Percentiles rank a stretch among this genome's conserved stretches.
phyloP scores from a whole-genome alignment of 2,888 invertebrate species.

The Argyresthia goedartella region DNA sequence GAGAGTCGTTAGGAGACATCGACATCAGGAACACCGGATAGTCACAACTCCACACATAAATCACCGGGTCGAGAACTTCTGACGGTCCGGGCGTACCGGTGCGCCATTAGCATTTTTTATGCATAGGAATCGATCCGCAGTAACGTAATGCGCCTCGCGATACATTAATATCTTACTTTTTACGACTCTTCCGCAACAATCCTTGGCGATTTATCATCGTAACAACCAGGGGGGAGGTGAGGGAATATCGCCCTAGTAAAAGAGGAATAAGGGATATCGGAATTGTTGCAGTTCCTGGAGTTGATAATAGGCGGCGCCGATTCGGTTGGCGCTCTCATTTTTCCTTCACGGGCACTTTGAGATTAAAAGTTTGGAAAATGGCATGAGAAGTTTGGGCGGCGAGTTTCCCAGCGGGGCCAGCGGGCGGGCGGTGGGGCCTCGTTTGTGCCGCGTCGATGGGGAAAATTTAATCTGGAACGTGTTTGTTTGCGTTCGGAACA shows the following conservation, averaged over 20 bases:
- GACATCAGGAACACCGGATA: conserved; percentile 22
- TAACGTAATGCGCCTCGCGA: conserved; percentile 70
- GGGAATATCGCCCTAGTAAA: background rate
- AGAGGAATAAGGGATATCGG: conserved; percentile 17
- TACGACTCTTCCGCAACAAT: conserved; percentile 68
- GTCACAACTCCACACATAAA: conserved; percentile 54
- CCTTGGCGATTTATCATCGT: conserved; percentile 18
- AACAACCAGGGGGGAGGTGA: background rate
- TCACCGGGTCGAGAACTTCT: conserved; percentile 36
- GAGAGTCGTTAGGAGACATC: conserved; percentile 22
- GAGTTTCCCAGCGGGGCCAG: background rate
- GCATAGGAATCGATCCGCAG: conserved; percentile 68
- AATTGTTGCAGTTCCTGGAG: conserved; percentile 38
- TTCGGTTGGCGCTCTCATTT: conserved; percentile 63
- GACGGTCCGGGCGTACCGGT: conserved; percentile 30
- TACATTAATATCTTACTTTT: conserved; percentile 72
- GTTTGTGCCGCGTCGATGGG: background rate
- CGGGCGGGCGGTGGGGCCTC: background rate
- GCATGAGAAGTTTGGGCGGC: conserved; percentile 48
- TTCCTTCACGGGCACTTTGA: conserved; percentile 70
- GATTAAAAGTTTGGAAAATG: conserved; percentile 69
- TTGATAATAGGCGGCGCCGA: conserved; percentile 68
- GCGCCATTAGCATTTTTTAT: conserved; percentile 69
- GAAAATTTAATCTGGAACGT: too few species aligned
- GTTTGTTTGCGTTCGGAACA: too few species aligned